Evolutionary conservation across 2,888 invertebrate genomes (phyloP), one percentile per base, ranked within the genome.

Genomic region (Callinectes sapidus): DNA sequence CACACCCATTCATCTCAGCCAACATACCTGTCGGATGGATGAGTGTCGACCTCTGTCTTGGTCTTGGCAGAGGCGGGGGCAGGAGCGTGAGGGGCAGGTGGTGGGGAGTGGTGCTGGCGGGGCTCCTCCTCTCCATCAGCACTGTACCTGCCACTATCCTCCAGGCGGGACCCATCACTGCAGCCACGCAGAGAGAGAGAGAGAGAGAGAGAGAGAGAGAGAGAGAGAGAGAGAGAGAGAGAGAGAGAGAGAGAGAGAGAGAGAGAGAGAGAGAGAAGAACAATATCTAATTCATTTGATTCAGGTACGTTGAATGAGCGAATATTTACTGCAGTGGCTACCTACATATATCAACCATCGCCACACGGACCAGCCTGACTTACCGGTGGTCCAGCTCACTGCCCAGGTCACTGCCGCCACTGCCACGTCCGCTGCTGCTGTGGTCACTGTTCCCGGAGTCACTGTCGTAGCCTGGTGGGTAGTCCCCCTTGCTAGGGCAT

Each of bases 361-460:
- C n/a, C 28, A n/a, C 23, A 71, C 48, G 10, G 48, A 48, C 48
- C 48, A 48, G 10, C 48, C 48, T 48, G 0, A 14, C 48, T 81
- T 35, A 93, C 93, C 93, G 91, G 89, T 93, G 91, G 89, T 93
- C 93, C 6, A 90, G 77, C 35, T 93, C 93, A 54, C 93, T 93
- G 90, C 93, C 91, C n/a, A 93, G 89, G 86, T 93, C 93, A 28
- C 93, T 93, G 35, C 91, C 93, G 0, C 93, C 93, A 23, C 93
- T 93, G n/a, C 93, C 93, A 16, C 93, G 42, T 18, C 93, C 93
- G 71, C 91, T 91, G 87, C 93, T 93, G 87, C 93, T 93, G 87
- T 93, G 93, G 77, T 93, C 93, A 39, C 93, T 93, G 81, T 81
- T 81, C 86, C 86, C 86, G 39, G 89, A 89, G 87, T 91, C 91